Conservation (phyloP, 2,888 invertebrate species). For the Lathronympha strigana region DNA sequence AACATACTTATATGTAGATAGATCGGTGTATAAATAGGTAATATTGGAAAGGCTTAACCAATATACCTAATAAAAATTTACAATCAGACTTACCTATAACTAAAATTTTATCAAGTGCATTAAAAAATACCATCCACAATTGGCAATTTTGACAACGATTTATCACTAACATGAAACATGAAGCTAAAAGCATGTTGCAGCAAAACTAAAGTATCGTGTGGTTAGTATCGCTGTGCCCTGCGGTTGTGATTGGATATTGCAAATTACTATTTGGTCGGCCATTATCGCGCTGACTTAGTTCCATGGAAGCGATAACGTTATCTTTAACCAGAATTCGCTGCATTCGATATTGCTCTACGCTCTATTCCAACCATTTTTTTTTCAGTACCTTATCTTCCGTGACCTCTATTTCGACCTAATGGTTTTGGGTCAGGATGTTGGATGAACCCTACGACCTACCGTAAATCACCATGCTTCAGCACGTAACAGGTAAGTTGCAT, state of each 20-base stretch:
- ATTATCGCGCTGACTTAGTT: constrained; percentile 72
- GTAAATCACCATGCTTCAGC: constrained; percentile 11
- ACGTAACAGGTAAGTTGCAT: constrained; percentile 11
- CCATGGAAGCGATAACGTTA: constrained; percentile 74
- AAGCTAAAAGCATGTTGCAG: not conserved
- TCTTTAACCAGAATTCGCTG: constrained; percentile 65
- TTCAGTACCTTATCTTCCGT: not conserved
- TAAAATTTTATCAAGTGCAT: not conserved
- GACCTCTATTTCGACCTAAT: constrained; percentile 16
- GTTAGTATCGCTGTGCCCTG: constrained; percentile 14
- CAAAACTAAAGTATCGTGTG: constrained; percentile 13
- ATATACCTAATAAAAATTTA: too few relatives aligned
- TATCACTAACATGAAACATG: not conserved
- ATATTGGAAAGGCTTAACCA: too few relatives aligned
- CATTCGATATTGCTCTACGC: constrained; percentile 44
- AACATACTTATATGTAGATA: too few relatives aligned
- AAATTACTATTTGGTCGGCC: constrained; percentile 71
- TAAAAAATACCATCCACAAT: not conserved
- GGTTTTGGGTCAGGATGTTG: constrained; percentile 15
- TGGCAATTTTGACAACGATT: not conserved
- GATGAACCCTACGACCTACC: not conserved
- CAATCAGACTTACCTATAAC: too few relatives aligned
- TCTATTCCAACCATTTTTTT: not conserved
- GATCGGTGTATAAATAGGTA: too few relatives aligned
- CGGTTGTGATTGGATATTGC: constrained; percentile 58